A percentile compares a stretch with the other conserved stretches of the same genome.
Conservation (phyloP, 92 coral and sea anemone species). For the Parazoanthus swiftii region DNA sequence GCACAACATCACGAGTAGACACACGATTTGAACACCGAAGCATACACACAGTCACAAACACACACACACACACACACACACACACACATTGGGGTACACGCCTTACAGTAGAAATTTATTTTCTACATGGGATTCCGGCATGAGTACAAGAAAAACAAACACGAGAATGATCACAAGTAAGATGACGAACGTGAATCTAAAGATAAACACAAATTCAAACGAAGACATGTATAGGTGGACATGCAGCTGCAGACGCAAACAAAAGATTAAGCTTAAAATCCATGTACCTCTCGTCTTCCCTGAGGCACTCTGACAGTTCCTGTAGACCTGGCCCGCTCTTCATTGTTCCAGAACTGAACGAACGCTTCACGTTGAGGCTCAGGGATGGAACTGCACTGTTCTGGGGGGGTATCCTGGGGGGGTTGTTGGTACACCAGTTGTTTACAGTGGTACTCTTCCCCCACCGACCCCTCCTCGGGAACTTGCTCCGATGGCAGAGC, state of each 20-base stretch:
- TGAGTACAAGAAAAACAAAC: neutral
- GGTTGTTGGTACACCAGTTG: conserved; percentile 73
- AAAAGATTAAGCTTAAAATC: neutral
- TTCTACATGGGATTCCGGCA: too few relatives aligned
- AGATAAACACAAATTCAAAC: too few relatives aligned
- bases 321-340: conserved; percentile 68
- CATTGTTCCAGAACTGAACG: conserved; percentile 79
- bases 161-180: neutral
- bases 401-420: conserved; percentile 75
- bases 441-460: conserved; percentile 66
- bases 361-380: conserved; percentile 77
- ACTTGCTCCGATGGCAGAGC: conserved; percentile 74
- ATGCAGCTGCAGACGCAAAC: too few relatives aligned
- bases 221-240: too few relatives aligned
- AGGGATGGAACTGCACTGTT: conserved; percentile 63
- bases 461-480: conserved; percentile 66
- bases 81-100: too few relatives aligned
- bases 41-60: too few relatives aligned
- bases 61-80: too few relatives aligned
- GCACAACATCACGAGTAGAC: too few relatives aligned
- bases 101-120: too few relatives aligned
- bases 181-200: too few relatives aligned
- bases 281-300: conserved; percentile 76
- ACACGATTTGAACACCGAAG: too few relatives aligned
- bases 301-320: conserved; percentile 77